Conservation (phyloP, 1,140 invertebrate genomes). For the Gryllus bimaculatus region DNA sequence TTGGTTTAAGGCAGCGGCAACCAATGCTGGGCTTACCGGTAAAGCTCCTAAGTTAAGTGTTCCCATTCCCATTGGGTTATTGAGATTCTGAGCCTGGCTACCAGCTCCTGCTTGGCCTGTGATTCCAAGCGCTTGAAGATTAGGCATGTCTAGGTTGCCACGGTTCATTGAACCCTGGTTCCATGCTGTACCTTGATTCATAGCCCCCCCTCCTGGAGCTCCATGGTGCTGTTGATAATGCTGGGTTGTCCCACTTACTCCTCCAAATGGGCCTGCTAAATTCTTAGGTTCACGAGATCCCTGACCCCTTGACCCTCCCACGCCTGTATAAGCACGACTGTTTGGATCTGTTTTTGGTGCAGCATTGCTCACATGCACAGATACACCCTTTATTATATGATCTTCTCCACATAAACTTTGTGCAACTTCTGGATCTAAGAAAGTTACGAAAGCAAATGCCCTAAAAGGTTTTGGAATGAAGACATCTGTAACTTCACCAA, state of each 20-base stretch:
- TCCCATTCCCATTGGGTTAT: constrained; percentile 49
- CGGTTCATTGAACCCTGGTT: constrained; percentile 28
- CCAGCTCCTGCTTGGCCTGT: constrained; percentile 43
- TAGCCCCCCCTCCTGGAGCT: constrained; percentile 24
- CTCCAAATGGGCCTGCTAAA: constrained; percentile 26
- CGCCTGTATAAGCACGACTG: constrained; percentile 27
- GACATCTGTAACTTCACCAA: constrained; percentile 50
- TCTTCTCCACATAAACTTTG: constrained; percentile 54
- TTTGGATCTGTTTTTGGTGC: constrained; percentile 48
- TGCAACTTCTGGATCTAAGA: constrained; percentile 49
- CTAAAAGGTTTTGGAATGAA: constrained; percentile 52
- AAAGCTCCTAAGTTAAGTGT: constrained; percentile 68
- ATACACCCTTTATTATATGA: constrained; percentile 53
- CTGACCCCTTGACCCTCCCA: constrained; percentile 23
- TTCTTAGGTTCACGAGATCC: constrained; percentile 33
- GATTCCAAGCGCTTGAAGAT: constrained; percentile 75
- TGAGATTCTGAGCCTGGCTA: constrained; percentile 38
- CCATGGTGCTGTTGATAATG: constrained; percentile 22
- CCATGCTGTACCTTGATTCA: constrained; percentile 36
- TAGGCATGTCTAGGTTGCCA: constrained; percentile 78
- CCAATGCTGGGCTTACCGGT: constrained; percentile 74
- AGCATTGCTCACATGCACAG: constrained; percentile 52
- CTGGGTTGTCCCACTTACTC: constrained; percentile 17
- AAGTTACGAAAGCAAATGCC: constrained; percentile 55
- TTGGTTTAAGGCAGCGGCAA: constrained; percentile 73